Evolutionary conservation across 2,888 invertebrate species (phyloP).

Genomic region (Eutolmus rufibarbis): DNA sequence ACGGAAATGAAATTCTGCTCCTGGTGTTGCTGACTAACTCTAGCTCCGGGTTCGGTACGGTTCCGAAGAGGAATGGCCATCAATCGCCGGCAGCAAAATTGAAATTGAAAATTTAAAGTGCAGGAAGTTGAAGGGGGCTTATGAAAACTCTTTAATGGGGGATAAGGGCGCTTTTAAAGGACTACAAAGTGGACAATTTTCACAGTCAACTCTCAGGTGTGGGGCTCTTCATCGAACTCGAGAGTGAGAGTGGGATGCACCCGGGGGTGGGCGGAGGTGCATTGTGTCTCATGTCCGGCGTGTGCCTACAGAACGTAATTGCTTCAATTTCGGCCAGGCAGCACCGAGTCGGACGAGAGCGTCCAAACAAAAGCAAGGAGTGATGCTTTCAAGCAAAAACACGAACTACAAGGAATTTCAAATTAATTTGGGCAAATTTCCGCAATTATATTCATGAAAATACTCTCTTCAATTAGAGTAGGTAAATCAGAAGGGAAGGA

Average conservation of each 20-base stretch:
- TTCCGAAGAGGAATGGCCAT: background rate
- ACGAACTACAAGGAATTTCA: background rate
- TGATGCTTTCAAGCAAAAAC: background rate
- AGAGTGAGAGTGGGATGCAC: background rate
- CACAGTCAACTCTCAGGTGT: background rate
- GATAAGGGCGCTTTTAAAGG: background rate
- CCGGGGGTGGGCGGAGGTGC: background rate
- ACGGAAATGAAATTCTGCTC: conserved; percentile 21
- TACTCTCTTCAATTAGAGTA: background rate
- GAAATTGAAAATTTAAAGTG: background rate
- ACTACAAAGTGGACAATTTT: background rate
- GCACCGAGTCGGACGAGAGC: background rate
- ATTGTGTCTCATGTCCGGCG: background rate
- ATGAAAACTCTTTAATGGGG: background rate
- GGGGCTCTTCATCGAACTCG: background rate
- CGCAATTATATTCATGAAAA: background rate
- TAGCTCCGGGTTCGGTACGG: background rate
- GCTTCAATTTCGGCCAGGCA: background rate
- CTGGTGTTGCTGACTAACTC: background rate
- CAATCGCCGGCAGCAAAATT: background rate
- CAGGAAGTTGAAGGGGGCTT: background rate
- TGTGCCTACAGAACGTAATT: background rate
- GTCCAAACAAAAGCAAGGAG: background rate
- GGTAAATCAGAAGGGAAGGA: background rate
- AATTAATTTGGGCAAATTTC: background rate